Percentiles rank a stretch among this genome's conserved stretches.
phyloP scores from a whole-genome alignment of 2,888 invertebrate species.

The Cataglyphis rosenhaueri region DNA sequence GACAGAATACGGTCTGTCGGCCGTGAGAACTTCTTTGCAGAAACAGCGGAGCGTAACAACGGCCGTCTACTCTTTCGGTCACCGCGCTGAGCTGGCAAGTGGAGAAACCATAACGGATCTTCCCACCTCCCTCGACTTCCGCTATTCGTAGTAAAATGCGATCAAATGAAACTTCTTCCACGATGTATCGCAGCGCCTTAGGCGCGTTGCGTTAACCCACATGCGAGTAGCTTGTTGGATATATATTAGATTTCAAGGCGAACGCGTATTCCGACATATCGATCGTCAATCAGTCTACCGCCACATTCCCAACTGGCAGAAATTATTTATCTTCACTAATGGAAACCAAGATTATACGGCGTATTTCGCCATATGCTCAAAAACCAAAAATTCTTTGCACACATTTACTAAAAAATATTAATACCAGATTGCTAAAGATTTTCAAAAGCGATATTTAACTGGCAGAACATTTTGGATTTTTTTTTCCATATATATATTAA shows the following conservation, averaged over 20 bases:
- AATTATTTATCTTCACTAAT: slow-evolving; percentile 33
- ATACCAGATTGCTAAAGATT: background rate
- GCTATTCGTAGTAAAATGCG: slow-evolving; percentile 55
- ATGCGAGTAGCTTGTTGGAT: slow-evolving; percentile 35
- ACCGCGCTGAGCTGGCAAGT: slow-evolving; percentile 36
- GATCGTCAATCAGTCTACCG: slow-evolving; percentile 19
- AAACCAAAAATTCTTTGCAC: background rate
- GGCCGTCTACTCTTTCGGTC: slow-evolving; percentile 62
- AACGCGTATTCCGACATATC: slow-evolving; percentile 30
- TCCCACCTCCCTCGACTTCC: slow-evolving; percentile 47
- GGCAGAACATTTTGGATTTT: background rate
- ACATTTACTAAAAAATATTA: background rate
- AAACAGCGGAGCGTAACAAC: slow-evolving; percentile 59
- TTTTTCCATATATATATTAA: background rate
- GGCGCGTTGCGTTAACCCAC: slow-evolving; percentile 42
- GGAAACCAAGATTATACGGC: background rate
- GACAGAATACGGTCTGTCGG: slow-evolving; percentile 52
- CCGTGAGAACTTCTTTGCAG: slow-evolving; percentile 65
- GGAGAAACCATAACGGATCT: slow-evolving; percentile 60
- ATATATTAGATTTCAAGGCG: slow-evolving; percentile 40
- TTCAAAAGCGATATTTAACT: background rate
- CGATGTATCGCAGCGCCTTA: slow-evolving; percentile 23
- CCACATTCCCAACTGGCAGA: background rate
- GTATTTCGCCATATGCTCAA: background rate
- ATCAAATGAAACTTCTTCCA: slow-evolving; percentile 49